A percentile compares a stretch with the other conserved stretches of the same genome.
Conservation (phyloP, 1,140 invertebrate species). For the Drosophila orena region DNA sequence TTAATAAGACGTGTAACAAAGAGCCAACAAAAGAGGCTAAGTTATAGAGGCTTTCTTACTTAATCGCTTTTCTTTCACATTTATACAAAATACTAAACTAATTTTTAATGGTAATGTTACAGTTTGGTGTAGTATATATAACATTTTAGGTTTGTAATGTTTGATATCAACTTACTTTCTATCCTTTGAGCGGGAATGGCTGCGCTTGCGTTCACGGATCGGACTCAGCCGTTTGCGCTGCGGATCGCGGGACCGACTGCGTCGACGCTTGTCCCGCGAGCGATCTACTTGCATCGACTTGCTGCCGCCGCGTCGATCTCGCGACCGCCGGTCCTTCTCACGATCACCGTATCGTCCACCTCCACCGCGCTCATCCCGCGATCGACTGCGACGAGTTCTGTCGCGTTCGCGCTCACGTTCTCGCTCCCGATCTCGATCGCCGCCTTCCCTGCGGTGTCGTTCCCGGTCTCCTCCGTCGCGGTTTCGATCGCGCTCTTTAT, state of each 20-base stretch:
- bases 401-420: constrained; percentile 63
- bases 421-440: constrained; percentile 63
- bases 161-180: constrained; percentile 58
- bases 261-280: constrained; percentile 42
- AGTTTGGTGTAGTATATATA: no score
- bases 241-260: constrained; percentile 64
- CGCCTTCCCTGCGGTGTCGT: constrained; percentile 19
- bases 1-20: background rate
- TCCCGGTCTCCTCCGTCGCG: constrained; percentile 81
- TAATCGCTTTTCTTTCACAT: no score
- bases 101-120: no score
- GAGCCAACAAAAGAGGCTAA: no score
- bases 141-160: no score
- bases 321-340: constrained; percentile 85
- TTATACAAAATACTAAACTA: no score
- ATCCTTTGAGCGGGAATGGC: constrained; percentile 73
- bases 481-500: constrained; percentile 48
- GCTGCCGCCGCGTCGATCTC: constrained; percentile 83
- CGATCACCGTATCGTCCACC: constrained; percentile 33
- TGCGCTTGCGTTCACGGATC: constrained; percentile 52
- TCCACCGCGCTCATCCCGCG: constrained; percentile 54
- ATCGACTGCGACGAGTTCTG: constrained; percentile 55
- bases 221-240: constrained; percentile 44
- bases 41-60: no score
- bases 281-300: constrained; percentile 55